Percentiles rank a stretch among this genome's conserved stretches.
These are phyloP conservation scores for Brachymystax lenok DNA, from an alignment of 2,797 vertebrate species.

Conservation along the genomic window DNA sequence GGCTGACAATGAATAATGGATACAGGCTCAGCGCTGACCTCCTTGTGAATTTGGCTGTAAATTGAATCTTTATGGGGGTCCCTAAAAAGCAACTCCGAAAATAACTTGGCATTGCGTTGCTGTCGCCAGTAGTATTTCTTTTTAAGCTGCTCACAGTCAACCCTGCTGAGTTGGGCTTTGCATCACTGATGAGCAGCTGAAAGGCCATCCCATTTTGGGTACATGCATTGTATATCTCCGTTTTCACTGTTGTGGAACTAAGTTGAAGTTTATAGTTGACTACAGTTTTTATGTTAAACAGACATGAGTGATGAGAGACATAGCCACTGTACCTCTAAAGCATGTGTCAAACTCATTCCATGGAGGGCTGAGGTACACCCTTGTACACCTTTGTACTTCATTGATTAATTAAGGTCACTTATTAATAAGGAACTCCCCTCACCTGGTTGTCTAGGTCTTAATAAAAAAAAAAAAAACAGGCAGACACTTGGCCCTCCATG, in stretches of 20 bases:
- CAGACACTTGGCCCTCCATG: too few relatives aligned
- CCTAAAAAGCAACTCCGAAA: constrained; percentile 9
- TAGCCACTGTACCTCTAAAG: not conserved
- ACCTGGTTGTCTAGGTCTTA: too few relatives aligned
- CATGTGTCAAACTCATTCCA: too few relatives aligned
- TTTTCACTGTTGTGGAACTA: not conserved
- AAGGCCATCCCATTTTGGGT: not conserved
- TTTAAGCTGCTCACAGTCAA: constrained; percentile 9
- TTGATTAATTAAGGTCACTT: too few relatives aligned
- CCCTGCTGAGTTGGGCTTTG: constrained; percentile 18
- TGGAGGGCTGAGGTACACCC: too few relatives aligned
- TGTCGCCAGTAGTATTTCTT: constrained; percentile 13
- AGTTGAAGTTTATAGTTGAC: not conserved
- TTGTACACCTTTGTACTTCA: too few relatives aligned
- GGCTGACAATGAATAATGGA: constrained; percentile 40
- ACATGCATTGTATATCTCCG: not conserved
- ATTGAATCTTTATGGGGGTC: constrained; percentile 42
- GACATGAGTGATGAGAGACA: constrained; percentile 9
- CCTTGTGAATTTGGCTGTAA: constrained; percentile 38
- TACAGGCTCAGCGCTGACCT: constrained; percentile 30
- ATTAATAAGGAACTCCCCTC: too few relatives aligned
- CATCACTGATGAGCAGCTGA: not conserved
- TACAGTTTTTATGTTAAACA: not conserved
- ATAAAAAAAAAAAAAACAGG: too few relatives aligned
- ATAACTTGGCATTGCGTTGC: constrained; percentile 1